Conservation (phyloP, 2,888 invertebrate species). For the Portevinia maculata region DNA sequence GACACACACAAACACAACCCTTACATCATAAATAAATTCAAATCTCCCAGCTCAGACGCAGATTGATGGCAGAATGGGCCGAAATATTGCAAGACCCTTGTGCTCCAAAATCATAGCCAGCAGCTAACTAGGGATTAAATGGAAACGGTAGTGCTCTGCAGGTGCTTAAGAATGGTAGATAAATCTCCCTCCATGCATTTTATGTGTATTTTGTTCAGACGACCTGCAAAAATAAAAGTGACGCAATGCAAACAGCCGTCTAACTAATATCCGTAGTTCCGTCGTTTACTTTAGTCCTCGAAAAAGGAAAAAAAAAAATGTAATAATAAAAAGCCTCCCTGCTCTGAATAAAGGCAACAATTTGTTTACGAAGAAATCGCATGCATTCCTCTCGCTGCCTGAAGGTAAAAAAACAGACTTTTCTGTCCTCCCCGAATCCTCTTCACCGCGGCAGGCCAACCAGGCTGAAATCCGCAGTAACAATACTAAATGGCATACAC, state of each 20-base stretch:
- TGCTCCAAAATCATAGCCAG: slow-evolving; percentile 24
- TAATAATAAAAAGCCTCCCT: not conserved
- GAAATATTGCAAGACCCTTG: slow-evolving; percentile 39
- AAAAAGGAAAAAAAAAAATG: slow-evolving; percentile 9
- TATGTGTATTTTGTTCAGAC: too few species aligned
- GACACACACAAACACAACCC: slow-evolving; percentile 23
- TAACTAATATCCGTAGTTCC: slow-evolving; percentile 69
- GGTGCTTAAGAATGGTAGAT: slow-evolving; percentile 54
- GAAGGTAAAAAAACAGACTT: slow-evolving; percentile 30
- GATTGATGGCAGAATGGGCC: slow-evolving; percentile 51
- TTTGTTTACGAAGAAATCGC: slow-evolving; percentile 68
- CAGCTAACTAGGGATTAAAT: slow-evolving; percentile 53
- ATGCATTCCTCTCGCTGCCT: slow-evolving; percentile 54
- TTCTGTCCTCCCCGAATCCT: slow-evolving; percentile 24
- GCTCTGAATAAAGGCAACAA: slow-evolving; percentile 54
- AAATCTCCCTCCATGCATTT: slow-evolving; percentile 29
- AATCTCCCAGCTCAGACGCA: slow-evolving; percentile 52
- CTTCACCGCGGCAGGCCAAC: not conserved
- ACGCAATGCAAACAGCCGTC: slow-evolving; percentile 63
- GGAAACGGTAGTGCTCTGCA: slow-evolving; percentile 53
- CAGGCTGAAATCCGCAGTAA: slow-evolving; percentile 41
- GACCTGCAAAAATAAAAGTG: slow-evolving; percentile 58
- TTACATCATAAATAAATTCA: slow-evolving; percentile 67
- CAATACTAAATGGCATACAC: slow-evolving; percentile 68
- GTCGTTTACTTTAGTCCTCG: slow-evolving; percentile 43